Conservation (phyloP, 2,888 invertebrate genomes). For the Silvanus unidentatus region DNA sequence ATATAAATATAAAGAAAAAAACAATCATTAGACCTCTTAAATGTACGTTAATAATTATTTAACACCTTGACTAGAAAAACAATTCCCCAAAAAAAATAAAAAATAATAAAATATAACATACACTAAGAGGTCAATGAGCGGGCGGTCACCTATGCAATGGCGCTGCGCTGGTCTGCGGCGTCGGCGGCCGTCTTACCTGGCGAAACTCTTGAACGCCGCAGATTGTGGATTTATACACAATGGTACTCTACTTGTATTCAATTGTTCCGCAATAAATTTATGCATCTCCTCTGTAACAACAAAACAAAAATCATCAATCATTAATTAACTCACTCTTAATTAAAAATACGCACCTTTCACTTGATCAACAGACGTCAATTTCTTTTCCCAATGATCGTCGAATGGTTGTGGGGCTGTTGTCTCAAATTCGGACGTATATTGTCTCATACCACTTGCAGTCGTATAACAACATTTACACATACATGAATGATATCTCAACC, state of each 20-base stretch:
- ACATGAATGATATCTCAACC: conserved; percentile 97
- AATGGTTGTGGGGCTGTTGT: conserved; percentile 86
- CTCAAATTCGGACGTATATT: conserved; percentile 88
- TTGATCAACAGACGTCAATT: conserved; percentile 85
- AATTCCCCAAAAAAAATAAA: conserved; percentile 9
- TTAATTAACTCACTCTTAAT: too few relatives aligned
- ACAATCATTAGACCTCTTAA: conserved; percentile 40
- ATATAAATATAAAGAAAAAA: conserved; percentile 18
- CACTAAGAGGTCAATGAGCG: conserved; percentile 42
- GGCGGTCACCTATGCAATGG: conserved; percentile 50
- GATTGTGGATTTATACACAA: conserved; percentile 99
- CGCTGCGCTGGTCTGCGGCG: conserved; percentile 46
- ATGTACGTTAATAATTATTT: conserved; percentile 34
- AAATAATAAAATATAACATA: conserved; percentile 31
- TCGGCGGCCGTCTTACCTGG: conserved; percentile 77
- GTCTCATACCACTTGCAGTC: conserved; percentile 68
- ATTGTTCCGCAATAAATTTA: conserved; percentile 96
- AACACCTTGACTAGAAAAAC: conserved; percentile 5
- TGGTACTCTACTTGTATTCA: conserved; percentile 92
- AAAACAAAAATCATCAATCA: conserved; percentile 10
- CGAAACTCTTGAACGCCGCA: conserved; percentile 99
- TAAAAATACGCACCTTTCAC: conserved; percentile 90
- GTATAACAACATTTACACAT: conserved; percentile 99
- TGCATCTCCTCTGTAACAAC: conserved; percentile 88
- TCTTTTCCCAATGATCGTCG: conserved; percentile 95